Percentiles rank a stretch among this genome's conserved stretches.
These are phyloP conservation scores for Trypoxylon attenuatum DNA, from an alignment of 2,888 invertebrate species.

Conservation along the genomic window DNA sequence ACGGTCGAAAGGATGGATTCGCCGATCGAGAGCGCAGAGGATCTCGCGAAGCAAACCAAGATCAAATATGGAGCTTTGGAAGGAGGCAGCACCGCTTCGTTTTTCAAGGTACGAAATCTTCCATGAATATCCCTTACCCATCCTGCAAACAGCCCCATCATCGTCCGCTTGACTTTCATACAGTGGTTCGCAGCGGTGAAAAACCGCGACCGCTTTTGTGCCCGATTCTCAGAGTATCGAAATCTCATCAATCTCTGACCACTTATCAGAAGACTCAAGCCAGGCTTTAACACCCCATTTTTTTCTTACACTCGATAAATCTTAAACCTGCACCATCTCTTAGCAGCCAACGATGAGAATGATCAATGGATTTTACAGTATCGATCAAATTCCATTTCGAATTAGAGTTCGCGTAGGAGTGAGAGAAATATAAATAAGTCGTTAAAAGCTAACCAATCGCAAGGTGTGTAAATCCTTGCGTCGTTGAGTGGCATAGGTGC, in stretches of 20 bases:
- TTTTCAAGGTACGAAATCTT: constrained; percentile 84
- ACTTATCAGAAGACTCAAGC: too few species aligned
- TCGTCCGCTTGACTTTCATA: neutral
- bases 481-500: constrained; percentile 39
- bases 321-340: too few species aligned
- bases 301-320: too few species aligned
- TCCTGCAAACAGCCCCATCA: constrained; percentile 7
- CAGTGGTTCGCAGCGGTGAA: neutral
- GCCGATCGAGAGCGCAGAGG: constrained; percentile 93
- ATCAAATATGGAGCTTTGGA: constrained; percentile 96
- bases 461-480: constrained; percentile 39
- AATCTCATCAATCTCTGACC: too few species aligned
- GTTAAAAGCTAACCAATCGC: constrained; percentile 47
- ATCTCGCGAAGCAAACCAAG: constrained; percentile 93
- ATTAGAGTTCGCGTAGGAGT: neutral
- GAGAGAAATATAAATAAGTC: constrained; percentile 22
- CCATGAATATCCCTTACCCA: constrained; percentile 24
- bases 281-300: too few species aligned
- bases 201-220: too few species aligned
- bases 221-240: too few species aligned
- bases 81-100: constrained; percentile 92
- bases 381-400: neutral
- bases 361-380: too few species aligned
- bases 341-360: neutral
- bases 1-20: constrained; percentile 93